Percentiles rank a stretch among this genome's conserved stretches.
phyloP scores from a whole-genome alignment of 2,797 vertebrate species.

The Sebastes vulpes region DNA sequence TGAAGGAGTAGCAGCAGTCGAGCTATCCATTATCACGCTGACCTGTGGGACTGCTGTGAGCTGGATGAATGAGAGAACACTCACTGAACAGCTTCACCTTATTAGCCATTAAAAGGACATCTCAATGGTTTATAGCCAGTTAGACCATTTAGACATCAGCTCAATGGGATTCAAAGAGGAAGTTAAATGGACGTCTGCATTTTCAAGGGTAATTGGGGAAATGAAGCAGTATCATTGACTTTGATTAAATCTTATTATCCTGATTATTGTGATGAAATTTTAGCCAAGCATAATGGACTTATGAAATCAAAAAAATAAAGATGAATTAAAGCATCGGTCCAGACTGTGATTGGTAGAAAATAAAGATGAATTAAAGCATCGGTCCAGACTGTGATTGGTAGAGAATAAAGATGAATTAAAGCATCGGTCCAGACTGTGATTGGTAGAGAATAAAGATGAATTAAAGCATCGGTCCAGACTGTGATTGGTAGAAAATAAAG shows the following conservation, averaged over 20 bases:
- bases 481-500: too few relatives aligned
- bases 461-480: too few relatives aligned
- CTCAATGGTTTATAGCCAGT: neutral
- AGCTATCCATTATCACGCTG: neutral
- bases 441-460: too few relatives aligned
- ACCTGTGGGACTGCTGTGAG: constrained; percentile 10
- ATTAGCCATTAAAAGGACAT: constrained; percentile 2
- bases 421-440: too few relatives aligned
- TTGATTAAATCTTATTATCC: neutral
- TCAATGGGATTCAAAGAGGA: neutral
- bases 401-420: too few relatives aligned
- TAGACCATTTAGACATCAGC: neutral
- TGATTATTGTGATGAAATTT: neutral
- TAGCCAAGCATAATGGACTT: neutral
- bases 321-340: too few relatives aligned
- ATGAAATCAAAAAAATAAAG: neutral
- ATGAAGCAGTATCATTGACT: neutral
- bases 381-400: too few relatives aligned
- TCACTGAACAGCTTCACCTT: neutral
- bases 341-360: too few relatives aligned
- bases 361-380: too few relatives aligned
- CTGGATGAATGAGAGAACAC: neutral
- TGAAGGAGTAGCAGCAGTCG: neutral
- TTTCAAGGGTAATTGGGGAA: neutral
- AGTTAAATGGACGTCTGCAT: neutral